A percentile compares a stretch with the other conserved stretches of the same genome.
These are phyloP conservation scores for Melipona bicolor DNA, from an alignment of 2,888 invertebrate species.

Conservation along the genomic window DNA sequence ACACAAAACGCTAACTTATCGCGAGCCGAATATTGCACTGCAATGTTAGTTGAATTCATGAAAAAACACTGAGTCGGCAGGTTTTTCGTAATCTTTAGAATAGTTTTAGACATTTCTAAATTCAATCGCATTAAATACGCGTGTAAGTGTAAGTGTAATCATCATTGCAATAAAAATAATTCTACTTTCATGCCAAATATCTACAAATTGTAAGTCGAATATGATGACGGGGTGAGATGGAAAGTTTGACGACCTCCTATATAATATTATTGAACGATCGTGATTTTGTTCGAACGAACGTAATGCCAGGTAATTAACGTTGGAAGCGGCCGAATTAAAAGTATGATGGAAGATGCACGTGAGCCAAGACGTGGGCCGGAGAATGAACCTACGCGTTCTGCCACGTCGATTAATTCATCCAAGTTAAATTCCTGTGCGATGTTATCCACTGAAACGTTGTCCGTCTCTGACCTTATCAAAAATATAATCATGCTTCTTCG, in stretches of 20 bases:
- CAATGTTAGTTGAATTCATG: constrained; percentile 47
- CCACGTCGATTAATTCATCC: constrained; percentile 64
- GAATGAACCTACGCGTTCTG: constrained; percentile 42
- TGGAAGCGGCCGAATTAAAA: constrained; percentile 60
- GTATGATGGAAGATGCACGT: constrained; percentile 69
- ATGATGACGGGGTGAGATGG: background rate
- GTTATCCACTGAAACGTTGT: constrained; percentile 51
- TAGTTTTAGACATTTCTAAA: constrained; percentile 41
- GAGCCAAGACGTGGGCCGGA: constrained; percentile 74
- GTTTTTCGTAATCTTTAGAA: constrained; percentile 50
- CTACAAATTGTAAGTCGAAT: background rate
- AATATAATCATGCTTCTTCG: background rate
- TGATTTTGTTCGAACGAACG: constrained; percentile 51
- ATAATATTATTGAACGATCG: constrained; percentile 61
- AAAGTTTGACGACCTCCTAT: constrained; percentile 50
- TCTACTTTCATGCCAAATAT: constrained; percentile 9
- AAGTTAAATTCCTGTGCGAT: constrained; percentile 49
- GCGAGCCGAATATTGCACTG: constrained; percentile 44
- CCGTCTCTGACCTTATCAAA: background rate
- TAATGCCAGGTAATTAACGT: constrained; percentile 66
- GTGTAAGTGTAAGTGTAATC: background rate
- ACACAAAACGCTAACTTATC: constrained; percentile 44
- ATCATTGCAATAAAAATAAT: constrained; percentile 48
- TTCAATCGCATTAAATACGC: background rate
- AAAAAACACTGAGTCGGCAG: constrained; percentile 59